A percentile compares a stretch with the other conserved stretches of the same genome.
phyloP scores from a whole-genome alignment of 2,113 vertebrate genomes.

The Cisticola juncidis region DNA sequence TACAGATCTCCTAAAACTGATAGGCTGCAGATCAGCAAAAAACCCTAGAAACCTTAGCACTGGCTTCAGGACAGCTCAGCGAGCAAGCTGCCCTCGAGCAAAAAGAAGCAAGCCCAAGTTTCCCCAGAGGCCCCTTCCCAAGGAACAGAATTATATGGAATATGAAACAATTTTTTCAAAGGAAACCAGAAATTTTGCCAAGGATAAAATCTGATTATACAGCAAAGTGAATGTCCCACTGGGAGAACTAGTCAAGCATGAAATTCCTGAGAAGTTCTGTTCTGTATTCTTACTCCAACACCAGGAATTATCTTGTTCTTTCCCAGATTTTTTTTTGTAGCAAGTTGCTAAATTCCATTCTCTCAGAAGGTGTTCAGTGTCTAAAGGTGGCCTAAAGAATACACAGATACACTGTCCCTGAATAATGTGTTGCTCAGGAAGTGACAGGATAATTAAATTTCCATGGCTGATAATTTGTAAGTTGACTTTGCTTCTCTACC shows the following conservation, averaged over 20 bases:
- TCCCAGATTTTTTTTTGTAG: neutral
- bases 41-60: neutral
- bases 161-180: neutral
- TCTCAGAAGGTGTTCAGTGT: neutral
- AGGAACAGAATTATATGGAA: neutral
- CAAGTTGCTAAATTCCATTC: neutral
- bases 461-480: neutral
- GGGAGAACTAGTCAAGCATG: neutral
- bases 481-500: neutral
- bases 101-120: neutral
- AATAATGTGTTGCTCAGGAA: neutral
- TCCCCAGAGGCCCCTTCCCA: neutral
- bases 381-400: neutral
- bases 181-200: conserved; percentile 8
- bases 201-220: conserved; percentile 28
- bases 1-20: conserved; percentile 4
- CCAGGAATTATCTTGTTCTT: neutral
- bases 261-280: conserved; percentile 1
- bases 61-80: neutral
- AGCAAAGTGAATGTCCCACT: neutral
- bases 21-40: neutral
- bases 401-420: neutral
- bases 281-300: neutral
- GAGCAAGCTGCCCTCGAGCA: neutral
- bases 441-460: neutral